Conservation (phyloP, 2,888 invertebrate genomes). For the Drosophila melanosoma region DNA sequence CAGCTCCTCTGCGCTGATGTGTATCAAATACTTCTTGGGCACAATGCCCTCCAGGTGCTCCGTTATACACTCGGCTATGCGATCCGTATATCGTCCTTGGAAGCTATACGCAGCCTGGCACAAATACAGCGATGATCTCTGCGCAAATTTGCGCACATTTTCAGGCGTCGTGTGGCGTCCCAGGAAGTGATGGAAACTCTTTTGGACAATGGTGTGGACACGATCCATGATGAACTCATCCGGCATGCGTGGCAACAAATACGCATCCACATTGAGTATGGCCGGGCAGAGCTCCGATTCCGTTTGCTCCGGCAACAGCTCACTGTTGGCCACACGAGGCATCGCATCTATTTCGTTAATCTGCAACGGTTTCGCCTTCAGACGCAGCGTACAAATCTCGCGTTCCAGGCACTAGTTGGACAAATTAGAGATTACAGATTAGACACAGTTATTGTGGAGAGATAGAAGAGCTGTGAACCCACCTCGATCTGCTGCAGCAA, state of each 20-base stretch:
- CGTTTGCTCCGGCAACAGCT: conserved; percentile 56
- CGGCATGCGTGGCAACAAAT: conserved; percentile 74
- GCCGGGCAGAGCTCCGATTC: conserved; percentile 68
- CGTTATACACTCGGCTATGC: conserved; percentile 80
- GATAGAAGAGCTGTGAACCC: background rate
- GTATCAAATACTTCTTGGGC: conserved; percentile 82
- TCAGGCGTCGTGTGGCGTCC: conserved; percentile 69
- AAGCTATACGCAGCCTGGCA: conserved; percentile 83
- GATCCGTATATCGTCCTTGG: conserved; percentile 80
- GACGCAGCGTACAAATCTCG: conserved; percentile 82
- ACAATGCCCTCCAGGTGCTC: conserved; percentile 80
- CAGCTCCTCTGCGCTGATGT: conserved; percentile 77
- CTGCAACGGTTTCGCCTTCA: conserved; percentile 83
- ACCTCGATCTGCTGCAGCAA: conserved; percentile 86
- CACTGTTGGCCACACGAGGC: conserved; percentile 36
- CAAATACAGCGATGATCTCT: conserved; percentile 80
- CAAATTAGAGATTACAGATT: background rate
- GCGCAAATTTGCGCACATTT: conserved; percentile 79
- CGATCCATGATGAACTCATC: conserved; percentile 82
- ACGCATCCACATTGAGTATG: conserved; percentile 74
- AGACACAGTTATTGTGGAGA: background rate
- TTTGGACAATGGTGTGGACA: conserved; percentile 81
- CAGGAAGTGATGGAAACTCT: conserved; percentile 75
- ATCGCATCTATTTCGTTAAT: conserved; percentile 60
- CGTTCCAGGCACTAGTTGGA: conserved; percentile 77